Evolutionary conservation across 2,888 invertebrate species (phyloP).

Genomic region (Euphydryas editha): DNA sequence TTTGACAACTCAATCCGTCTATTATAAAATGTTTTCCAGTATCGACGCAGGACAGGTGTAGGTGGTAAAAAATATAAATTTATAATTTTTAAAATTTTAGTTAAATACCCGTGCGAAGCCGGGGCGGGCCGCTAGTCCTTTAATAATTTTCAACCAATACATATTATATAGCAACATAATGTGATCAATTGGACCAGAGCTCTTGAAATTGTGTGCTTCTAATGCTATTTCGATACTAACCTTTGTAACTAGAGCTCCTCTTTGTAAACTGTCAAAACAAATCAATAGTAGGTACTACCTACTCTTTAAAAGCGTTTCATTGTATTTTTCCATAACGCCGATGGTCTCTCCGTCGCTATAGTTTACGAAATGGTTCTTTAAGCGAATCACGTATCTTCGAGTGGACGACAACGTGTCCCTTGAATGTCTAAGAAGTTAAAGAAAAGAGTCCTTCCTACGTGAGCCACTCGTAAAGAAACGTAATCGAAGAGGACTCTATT

Average conservation of each 20-base stretch:
- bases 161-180: no score
- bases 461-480: constrained; percentile 34
- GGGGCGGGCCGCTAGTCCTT: no score
- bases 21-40: no score
- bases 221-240: constrained; percentile 6
- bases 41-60: no score
- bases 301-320: not conserved
- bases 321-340: constrained; percentile 16
- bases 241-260: constrained; percentile 3
- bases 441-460: constrained; percentile 40
- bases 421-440: constrained; percentile 55
- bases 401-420: constrained; percentile 59
- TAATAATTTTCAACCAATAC: no score
- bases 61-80: no score
- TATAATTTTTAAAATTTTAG: no score
- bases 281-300: not conserved
- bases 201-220: constrained; percentile 1
- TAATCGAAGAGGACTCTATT: constrained; percentile 17
- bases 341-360: constrained; percentile 41
- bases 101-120: no score
- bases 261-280: constrained; percentile 6
- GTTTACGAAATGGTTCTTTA: constrained; percentile 51
- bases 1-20: no score
- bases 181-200: not conserved
- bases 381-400: constrained; percentile 62